These are phyloP conservation scores for Chloropsis cyanopogon DNA, from an alignment of 2,113 vertebrate genomes.

Conservation along the genomic window DNA sequence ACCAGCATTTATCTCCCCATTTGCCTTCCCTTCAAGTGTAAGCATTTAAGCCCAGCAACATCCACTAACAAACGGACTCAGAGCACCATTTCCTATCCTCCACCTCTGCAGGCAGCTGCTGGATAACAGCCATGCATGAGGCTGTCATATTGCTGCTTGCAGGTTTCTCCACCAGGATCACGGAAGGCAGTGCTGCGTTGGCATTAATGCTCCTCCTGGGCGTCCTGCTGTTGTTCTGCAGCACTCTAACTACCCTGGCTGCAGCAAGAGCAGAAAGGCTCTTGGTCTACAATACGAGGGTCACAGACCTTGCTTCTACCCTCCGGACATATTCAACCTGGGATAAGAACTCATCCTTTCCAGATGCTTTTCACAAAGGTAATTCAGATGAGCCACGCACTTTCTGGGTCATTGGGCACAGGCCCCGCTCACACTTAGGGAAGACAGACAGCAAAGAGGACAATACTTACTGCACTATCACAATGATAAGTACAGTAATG, in stretches of 20 bases:
- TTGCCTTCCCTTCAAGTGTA: background rate
- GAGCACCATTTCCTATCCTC: background rate
- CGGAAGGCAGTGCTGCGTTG: background rate
- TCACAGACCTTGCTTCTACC: background rate
- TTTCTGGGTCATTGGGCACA: background rate
- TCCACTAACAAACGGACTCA: background rate
- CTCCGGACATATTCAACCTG: background rate
- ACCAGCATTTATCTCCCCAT: background rate
- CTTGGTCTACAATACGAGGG: fast-evolving
- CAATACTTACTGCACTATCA: constrained; percentile 74
- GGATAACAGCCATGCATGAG: background rate
- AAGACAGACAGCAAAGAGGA: background rate
- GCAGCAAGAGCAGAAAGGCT: background rate
- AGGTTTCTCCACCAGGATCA: background rate
- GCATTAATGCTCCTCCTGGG: background rate
- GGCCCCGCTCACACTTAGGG: background rate
- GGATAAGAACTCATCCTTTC: background rate
- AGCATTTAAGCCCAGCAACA: background rate
- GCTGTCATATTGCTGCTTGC: background rate
- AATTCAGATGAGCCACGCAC: background rate
- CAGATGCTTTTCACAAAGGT: background rate
- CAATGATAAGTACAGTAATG: constrained; percentile 53
- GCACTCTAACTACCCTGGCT: background rate
- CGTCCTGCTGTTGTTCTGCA: background rate
- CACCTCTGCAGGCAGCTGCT: background rate